Conservation (phyloP, 2,797 vertebrate species). For the Nyctibius grandis region DNA sequence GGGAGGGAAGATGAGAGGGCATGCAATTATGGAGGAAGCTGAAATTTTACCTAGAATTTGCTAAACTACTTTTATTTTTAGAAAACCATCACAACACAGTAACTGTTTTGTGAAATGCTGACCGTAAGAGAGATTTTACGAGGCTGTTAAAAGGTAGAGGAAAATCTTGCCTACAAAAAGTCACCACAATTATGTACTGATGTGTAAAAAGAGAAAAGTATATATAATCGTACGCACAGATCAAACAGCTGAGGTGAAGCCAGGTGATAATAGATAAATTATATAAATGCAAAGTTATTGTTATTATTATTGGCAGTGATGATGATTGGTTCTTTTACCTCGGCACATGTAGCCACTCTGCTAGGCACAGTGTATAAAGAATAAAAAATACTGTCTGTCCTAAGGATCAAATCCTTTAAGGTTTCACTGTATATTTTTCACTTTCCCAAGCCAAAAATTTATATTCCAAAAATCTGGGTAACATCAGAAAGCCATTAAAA, state of each 20-base stretch:
- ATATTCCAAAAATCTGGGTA: background rate
- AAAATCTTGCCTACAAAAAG: background rate
- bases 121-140: background rate
- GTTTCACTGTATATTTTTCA: background rate
- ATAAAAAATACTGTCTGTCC: background rate
- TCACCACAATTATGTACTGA: background rate
- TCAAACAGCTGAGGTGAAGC: background rate
- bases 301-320: background rate
- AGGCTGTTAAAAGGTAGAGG: background rate
- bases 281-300: background rate
- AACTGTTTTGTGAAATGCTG: background rate
- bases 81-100: background rate
- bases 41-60: background rate
- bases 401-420: background rate
- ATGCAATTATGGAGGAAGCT: background rate
- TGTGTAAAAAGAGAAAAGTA: background rate
- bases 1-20: background rate
- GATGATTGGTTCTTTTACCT: background rate
- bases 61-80: background rate
- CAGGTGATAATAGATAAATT: background rate
- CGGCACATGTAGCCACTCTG: background rate
- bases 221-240: background rate
- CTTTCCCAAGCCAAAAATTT: background rate
- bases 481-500: background rate
- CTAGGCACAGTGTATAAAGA: background rate